phyloP scores from a whole-genome alignment of 2,888 invertebrate species.

The Drosophila merina region DNA sequence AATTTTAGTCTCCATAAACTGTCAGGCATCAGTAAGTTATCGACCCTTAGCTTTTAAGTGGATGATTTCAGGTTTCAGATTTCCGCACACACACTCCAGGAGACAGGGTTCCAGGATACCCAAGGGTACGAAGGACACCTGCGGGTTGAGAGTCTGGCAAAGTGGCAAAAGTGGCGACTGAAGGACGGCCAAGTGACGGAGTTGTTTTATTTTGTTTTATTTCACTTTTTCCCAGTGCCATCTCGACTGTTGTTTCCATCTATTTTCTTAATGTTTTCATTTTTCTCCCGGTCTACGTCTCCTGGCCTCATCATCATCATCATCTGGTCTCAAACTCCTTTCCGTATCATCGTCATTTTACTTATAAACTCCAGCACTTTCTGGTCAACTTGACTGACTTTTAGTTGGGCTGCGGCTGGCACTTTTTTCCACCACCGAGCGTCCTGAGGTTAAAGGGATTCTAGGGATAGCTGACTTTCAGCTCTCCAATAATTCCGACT shows the following conservation, averaged over 20 bases:
- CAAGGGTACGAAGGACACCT: conserved; percentile 18
- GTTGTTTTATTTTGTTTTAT: conserved; percentile 36
- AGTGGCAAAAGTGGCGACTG: conserved; percentile 11
- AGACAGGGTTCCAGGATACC: background rate
- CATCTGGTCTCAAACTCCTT: background rate
- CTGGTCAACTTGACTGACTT: conserved; percentile 79
- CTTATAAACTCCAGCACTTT: conserved; percentile 76
- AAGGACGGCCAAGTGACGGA: conserved; percentile 2
- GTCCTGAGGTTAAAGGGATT: background rate
- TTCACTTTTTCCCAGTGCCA: conserved; percentile 40
- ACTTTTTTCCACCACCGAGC: conserved; percentile 2
- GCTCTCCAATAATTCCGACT: too few species aligned
- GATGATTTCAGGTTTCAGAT: conserved; percentile 76
- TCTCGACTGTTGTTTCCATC: conserved; percentile 44
- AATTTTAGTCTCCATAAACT: conserved; percentile 64
- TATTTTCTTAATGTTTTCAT: conserved; percentile 62
- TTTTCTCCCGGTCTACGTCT: conserved; percentile 21
- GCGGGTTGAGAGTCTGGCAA: background rate
- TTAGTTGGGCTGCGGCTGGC: conserved; percentile 56
- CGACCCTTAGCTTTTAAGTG: conserved; percentile 78
- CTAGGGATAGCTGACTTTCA: background rate
- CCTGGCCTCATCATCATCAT: background rate
- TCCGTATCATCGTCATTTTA: conserved; percentile 57
- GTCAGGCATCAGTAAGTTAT: conserved; percentile 79
- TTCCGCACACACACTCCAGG: conserved; percentile 41